A percentile compares a stretch with the other conserved stretches of the same genome.
Evolutionary conservation across 2,888 invertebrate genomes (phyloP).

Genomic region (Parelbella ahira): DNA sequence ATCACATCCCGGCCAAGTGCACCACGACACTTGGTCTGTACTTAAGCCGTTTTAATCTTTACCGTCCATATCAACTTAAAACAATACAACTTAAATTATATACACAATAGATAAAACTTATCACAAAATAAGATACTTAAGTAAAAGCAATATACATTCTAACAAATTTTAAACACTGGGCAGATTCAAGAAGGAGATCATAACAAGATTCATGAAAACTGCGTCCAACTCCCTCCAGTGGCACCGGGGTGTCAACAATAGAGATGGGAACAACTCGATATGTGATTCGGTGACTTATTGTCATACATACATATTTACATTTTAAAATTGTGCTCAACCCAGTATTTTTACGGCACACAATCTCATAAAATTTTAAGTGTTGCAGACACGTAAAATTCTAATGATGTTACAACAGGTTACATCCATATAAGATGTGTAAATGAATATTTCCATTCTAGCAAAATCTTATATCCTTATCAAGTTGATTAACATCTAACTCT

Average conservation of each 20-base stretch:
- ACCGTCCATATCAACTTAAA: constrained; percentile 40
- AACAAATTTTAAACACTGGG: constrained; percentile 75
- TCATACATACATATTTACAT: constrained; percentile 66
- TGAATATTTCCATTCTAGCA: constrained; percentile 14
- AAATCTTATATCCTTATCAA: constrained; percentile 30
- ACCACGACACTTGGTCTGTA: constrained; percentile 41
- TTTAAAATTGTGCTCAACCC: constrained; percentile 68
- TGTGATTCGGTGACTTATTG: constrained; percentile 74
- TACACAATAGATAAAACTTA: constrained; percentile 73
- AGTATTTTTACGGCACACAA: constrained; percentile 57
- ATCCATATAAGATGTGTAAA: no score
- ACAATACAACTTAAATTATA: constrained; percentile 60
- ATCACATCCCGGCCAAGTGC: constrained; percentile 65
- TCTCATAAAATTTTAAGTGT: constrained; percentile 25
- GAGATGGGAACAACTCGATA: constrained; percentile 69
- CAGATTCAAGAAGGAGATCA: constrained; percentile 78
- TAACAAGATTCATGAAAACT: constrained; percentile 72
- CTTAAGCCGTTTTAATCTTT: constrained; percentile 61
- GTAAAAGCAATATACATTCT: constrained; percentile 66
- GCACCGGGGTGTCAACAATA: constrained; percentile 46
- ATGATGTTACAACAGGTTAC: no score
- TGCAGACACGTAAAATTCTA: constrained; percentile 18
- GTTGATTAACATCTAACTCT: constrained; percentile 44
- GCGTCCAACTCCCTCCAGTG: constrained; percentile 45
- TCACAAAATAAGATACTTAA: constrained; percentile 64